Base-by-base conservation (phyloP, 2,888 invertebrate genomes). In the Heliconius sara region DNA sequence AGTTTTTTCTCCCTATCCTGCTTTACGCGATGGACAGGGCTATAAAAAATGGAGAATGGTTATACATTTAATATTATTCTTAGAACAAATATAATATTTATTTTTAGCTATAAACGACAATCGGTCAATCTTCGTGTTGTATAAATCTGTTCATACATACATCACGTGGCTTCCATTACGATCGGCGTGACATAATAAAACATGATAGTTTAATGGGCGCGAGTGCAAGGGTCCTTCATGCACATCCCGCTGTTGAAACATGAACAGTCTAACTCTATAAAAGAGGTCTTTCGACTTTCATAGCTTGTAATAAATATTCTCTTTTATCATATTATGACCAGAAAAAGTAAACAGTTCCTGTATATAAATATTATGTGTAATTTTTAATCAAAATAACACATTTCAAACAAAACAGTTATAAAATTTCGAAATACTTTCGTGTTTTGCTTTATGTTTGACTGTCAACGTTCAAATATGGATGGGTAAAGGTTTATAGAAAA, bases 211-310 rank as follows among this genome's bases (percentile, higher is more conserved):
- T 34, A 67, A 67, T 67, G 4, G 67, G 1, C 67, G n/a, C 39
- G 34, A 22, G 39, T 39, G 66, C 66, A 22, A 19, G 67, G 67
- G 34, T 34, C 67, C 67, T 67, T n/a, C 39, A n/a, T 67, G 67
- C 39, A 39, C 39, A 67, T 67, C 67, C 67, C n/a, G 67, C 39
- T 34, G 7, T 30, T 16, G 30, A 27, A 66, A 30, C 9, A 47
- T 16, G 16, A 47, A 16, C 3, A n/a, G 3, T 60, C 22, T n/a
- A n/a, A 60, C 22, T 60, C n/a, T 60, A n/a, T 12, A 60, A n/a
- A n/a, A 25, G 66, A 10, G n/a, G 3, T 34, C n/a, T 30, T 30
- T 67, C 9, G n/a, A 34, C 34, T 22, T 10, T 39, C 9, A 12
- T 1, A 7, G 34, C 3, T 68, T 39, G n/a, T 22, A 68, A n/a